Evolutionary conservation across 2,113 vertebrate species (phyloP).

Genomic region (Astatoreochromis straeleni): DNA sequence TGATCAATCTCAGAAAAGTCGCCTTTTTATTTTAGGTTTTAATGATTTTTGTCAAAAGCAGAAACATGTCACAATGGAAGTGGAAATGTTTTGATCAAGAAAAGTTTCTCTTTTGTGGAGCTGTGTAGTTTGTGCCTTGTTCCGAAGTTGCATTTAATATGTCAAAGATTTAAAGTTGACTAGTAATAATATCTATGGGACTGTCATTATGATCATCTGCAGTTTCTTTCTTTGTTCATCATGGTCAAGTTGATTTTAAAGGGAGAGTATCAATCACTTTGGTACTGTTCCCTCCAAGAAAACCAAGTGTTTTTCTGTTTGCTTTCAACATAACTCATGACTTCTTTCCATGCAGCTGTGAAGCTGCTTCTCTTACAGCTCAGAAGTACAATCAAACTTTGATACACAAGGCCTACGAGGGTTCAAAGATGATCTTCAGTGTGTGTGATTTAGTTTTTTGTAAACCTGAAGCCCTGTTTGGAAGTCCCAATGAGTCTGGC

Average conservation of each 20-base stretch:
- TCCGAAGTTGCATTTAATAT: conserved; percentile 68
- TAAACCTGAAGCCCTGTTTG: background rate
- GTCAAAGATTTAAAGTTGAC: conserved; percentile 52
- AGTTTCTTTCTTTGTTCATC: conserved; percentile 12
- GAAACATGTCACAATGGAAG: background rate
- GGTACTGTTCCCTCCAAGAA: conserved; percentile 1
- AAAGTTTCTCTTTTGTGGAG: conserved; percentile 43
- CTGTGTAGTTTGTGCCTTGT: conserved; percentile 76
- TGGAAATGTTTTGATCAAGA: conserved; percentile 28
- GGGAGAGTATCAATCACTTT: conserved; percentile 18
- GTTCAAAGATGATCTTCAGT: background rate
- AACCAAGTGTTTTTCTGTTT: background rate
- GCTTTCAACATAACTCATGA: background rate
- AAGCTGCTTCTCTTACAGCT: conserved; percentile 6
- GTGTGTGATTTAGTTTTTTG: background rate
- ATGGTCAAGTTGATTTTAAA: conserved; percentile 28
- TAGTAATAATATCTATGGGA: conserved; percentile 56
- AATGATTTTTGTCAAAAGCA: conserved; percentile 20
- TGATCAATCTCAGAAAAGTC: conserved; percentile 36
- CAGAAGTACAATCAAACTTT: conserved; percentile 30
- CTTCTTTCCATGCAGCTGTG: background rate
- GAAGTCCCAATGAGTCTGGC: background rate
- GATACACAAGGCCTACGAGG: background rate
- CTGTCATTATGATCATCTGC: conserved; percentile 38
- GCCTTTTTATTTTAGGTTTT: conserved; percentile 54